Evolutionary conservation across 2,113 vertebrate genomes (phyloP).

Genomic region (Isichthys henryi): DNA sequence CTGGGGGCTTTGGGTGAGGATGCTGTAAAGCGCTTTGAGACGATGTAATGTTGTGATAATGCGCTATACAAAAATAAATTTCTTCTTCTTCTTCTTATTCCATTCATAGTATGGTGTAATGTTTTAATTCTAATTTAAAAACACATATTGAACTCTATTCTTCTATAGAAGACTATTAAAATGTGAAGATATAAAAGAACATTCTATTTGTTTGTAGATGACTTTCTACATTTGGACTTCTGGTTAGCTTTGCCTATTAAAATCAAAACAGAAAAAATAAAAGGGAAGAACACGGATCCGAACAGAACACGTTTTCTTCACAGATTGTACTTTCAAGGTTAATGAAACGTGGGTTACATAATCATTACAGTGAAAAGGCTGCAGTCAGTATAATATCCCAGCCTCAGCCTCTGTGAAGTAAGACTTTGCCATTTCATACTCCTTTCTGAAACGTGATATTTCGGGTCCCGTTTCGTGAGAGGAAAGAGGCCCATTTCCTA

Average conservation of each 20-base stretch:
- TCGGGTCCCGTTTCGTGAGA: background rate
- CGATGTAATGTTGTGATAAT: too few species aligned
- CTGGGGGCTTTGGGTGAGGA: too few species aligned
- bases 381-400: background rate
- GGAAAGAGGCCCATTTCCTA: background rate
- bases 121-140: background rate
- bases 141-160: background rate
- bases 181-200: background rate
- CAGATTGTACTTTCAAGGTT: background rate
- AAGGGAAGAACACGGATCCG: background rate
- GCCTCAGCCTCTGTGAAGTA: background rate
- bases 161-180: background rate
- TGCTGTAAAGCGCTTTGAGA: too few species aligned
- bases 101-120: background rate
- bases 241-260: background rate
- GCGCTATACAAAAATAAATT: too few species aligned
- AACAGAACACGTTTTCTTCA: background rate
- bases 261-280: background rate
- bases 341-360: background rate
- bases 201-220: background rate
- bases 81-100: too few species aligned
- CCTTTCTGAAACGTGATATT: background rate
- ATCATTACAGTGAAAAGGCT: background rate
- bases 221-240: background rate
- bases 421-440: slow-evolving; percentile 18